Evolutionary conservation across 1,140 invertebrate species (phyloP).

Genomic region (Tetramorium simillimum): DNA sequence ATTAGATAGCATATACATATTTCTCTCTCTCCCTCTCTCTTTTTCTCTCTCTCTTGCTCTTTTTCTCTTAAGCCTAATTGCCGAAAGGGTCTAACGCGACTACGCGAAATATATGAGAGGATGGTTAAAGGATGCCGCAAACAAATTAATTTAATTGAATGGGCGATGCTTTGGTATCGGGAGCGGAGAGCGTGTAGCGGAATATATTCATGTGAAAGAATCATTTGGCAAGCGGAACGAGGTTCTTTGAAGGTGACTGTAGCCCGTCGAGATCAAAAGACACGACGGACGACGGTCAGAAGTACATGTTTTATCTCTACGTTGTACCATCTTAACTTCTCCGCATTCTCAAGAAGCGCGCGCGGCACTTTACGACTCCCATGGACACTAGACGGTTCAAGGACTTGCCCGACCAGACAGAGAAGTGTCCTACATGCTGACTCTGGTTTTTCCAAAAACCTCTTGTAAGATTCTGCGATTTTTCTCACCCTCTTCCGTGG

Average conservation of each 20-base stretch:
- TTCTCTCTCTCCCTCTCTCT: neutral
- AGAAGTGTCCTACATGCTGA: conserved; percentile 62
- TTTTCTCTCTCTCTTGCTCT: neutral
- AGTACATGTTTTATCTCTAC: conserved; percentile 70
- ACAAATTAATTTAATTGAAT: conserved; percentile 29
- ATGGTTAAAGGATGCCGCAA: conserved; percentile 5
- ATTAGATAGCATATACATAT: neutral
- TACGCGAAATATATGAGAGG: neutral
- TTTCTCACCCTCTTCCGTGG: conserved; percentile 24
- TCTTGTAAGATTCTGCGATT: conserved; percentile 31
- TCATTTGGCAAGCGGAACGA: conserved; percentile 42
- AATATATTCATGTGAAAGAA: conserved; percentile 53
- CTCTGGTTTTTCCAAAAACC: conserved; percentile 44
- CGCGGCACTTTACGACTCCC: conserved; percentile 59
- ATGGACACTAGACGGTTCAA: conserved; percentile 59
- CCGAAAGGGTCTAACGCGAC: neutral
- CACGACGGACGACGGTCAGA: conserved; percentile 42
- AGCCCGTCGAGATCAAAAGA: conserved; percentile 49
- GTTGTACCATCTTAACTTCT: conserved; percentile 58
- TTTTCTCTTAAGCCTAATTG: neutral
- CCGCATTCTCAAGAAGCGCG: conserved; percentile 48
- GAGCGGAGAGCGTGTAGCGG: neutral
- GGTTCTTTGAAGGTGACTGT: conserved; percentile 48
- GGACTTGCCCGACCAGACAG: conserved; percentile 41
- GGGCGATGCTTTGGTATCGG: neutral